Base-by-base conservation (phyloP, 2,113 vertebrate genomes). In the Platichthys flesus region DNA sequence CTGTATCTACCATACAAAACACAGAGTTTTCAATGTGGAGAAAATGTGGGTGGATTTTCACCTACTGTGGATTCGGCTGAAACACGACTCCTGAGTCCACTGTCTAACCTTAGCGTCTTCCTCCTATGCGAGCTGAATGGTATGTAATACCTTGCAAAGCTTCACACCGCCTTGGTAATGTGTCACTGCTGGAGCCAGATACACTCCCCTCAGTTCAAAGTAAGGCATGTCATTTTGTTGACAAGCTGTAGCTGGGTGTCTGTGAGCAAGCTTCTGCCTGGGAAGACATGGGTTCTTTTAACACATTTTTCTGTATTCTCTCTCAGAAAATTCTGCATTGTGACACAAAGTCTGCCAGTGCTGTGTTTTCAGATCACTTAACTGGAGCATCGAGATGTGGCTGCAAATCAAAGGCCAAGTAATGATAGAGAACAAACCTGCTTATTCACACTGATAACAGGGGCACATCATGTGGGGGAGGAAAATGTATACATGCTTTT, bases 151-250 rank as follows among this genome's bases (percentile, higher is more conserved):
- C 59, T 63, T 60, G 55, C 26, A 86, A 66, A 71, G 56, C 76
- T 83, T 12, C 71, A 80, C 49, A 78, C 60, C 35, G 84, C 84
- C 56, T 20, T 42, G 73, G 64, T 87, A 76, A 84, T 78, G 74
- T 79, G 66, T 86, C 89, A 82, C 76, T 35, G 69, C 76, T 71
- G 85, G 81, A 88, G 76, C 81, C 81, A 78, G 60, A 81, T 81
- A 66, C 72, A 80, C 76, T 80, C 79, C 15, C 67, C 71, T 80
- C 61, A 62, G 77, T 79, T 91, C 81, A 89, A 89, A 88, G 85
- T 59, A 73, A 79, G 40, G 71, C 66, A 76, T 86, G 80, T 84
- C 84, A 89, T 91, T 85, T 76, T 87, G 84, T 88, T 90, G 88
- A 88, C 84, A 88, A 74, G 85, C 71, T 68, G 75, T 81, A 69